phyloP scores from a whole-genome alignment of 2,113 vertebrate genomes.

The Sisor rabdophorus region DNA sequence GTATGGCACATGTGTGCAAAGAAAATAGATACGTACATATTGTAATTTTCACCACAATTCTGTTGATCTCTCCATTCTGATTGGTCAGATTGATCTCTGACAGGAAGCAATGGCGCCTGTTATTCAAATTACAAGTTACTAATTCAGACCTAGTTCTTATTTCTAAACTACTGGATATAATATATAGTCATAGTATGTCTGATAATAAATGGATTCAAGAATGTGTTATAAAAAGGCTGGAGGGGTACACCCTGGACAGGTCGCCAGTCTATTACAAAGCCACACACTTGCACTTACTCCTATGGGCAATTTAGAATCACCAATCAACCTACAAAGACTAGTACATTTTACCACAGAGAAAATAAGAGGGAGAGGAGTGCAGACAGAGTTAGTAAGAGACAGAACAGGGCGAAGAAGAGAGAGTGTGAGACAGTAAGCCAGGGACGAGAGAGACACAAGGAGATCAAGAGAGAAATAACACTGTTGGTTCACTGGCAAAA shows the following conservation, averaged over 20 bases:
- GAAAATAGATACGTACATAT: not conserved
- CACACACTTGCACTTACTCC: too few species aligned
- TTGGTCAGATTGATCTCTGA: slow-evolving; percentile 1
- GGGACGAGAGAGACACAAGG: not conserved
- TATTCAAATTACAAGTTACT: not conserved
- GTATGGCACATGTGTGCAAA: slow-evolving; percentile 62
- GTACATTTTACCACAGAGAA: too few species aligned
- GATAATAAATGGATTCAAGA: not conserved
- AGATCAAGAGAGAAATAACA: not conserved
- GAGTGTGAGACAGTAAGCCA: too few species aligned
- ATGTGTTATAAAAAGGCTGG: too few species aligned
- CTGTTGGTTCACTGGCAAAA: not conserved
- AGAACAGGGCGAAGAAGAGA: too few species aligned
- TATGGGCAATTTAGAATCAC: too few species aligned
- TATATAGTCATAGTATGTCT: too few species aligned
- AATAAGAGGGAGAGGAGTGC: too few species aligned
- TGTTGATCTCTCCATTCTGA: not conserved
- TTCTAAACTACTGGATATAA: not conserved
- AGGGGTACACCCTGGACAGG: too few species aligned
- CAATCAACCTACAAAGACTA: too few species aligned
- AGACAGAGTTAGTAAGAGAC: too few species aligned
- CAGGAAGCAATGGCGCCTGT: not conserved
- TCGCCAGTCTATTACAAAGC: too few species aligned
- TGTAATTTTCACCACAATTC: not conserved
- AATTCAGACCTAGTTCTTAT: not conserved